These are phyloP conservation scores for Crenuchus spilurus DNA, from an alignment of 2,797 vertebrate genomes.

Conservation along the genomic window DNA sequence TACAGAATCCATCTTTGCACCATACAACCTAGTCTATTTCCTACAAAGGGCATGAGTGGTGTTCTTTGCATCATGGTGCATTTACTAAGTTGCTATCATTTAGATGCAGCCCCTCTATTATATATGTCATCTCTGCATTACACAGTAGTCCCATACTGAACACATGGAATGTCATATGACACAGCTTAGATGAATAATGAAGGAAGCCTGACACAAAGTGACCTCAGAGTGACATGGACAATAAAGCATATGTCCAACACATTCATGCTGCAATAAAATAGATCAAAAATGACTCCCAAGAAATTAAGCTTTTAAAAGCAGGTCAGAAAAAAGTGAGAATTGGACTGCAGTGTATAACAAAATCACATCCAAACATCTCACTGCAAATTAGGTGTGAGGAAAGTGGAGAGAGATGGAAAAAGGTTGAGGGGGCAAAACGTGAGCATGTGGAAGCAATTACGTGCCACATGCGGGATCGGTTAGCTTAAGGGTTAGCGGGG, in stretches of 20 bases:
- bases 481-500: constrained; percentile 33
- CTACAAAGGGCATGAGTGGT: background rate
- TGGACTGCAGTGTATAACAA: constrained; percentile 1
- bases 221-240: constrained; percentile 29
- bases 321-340: constrained; percentile 14
- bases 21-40: background rate
- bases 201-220: constrained; percentile 27
- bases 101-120: constrained; percentile 27
- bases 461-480: constrained; percentile 58
- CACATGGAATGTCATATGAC: constrained; percentile 18
- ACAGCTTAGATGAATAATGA: constrained; percentile 31
- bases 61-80: constrained; percentile 1
- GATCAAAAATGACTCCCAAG: constrained; percentile 12
- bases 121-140: constrained; percentile 37
- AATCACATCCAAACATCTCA: constrained; percentile 14
- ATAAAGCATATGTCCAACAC: constrained; percentile 30
- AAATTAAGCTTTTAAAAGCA: constrained; percentile 1
- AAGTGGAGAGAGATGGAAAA: constrained; percentile 31
- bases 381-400: constrained; percentile 41
- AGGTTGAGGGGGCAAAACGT: constrained; percentile 59
- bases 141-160: constrained; percentile 16
- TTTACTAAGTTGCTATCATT: constrained; percentile 12
- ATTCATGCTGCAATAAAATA: constrained; percentile 14
- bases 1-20: background rate
- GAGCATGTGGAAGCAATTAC: constrained; percentile 78